Base-by-base conservation (phyloP, 2,113 vertebrate genomes). In the Archilochus colubris region DNA sequence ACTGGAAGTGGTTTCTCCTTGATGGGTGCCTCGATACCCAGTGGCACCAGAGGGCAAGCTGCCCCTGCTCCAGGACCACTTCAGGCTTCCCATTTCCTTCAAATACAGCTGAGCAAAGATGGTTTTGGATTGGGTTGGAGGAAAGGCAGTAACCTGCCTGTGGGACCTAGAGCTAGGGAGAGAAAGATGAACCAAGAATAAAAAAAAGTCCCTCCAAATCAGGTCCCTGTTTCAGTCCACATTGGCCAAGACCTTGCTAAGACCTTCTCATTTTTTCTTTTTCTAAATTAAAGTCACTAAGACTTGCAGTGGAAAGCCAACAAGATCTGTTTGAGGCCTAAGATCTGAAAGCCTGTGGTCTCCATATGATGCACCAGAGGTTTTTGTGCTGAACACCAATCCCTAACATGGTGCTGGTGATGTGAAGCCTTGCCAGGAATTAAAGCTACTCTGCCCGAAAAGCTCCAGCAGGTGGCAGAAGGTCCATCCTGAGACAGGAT, bases 31-130 rank as follows among this genome's bases (percentile, higher is more conserved):
- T 24, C 4, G 8, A 19, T 19, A 30, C 59, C 17, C 5, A 30
- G 54, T 57, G 38, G 87, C 87, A 72, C 43, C 76, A 95, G 94
- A 95, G 87, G 96, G 94, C 95, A 96, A 90, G 82, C 63, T 54
- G 80, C 25, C 33, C 36, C 48, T 3, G 4, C 22, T 16, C 27
- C 9, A 8, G 31, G 24, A 28, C 61, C 0, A 1, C 54, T 40
- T 23, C 54, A 16, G 2, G 2, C 33, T 44, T 61, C 48, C 31
- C 20, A 2, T 23, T 40, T 68, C 18, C 27, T 31, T 43, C 57
- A 70, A 27, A 61, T 6, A 18, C 12, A 59, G 13, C 46, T 30
- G 13, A 77, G 28, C 16, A 82, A 79, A 62, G 7, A 43, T 10
- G 12, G 13, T 75, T 85, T 64, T 54, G 36, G 12, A 28, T 43